Conservation (phyloP, 2,797 vertebrate species). For the Sphenodon punctatus region DNA sequence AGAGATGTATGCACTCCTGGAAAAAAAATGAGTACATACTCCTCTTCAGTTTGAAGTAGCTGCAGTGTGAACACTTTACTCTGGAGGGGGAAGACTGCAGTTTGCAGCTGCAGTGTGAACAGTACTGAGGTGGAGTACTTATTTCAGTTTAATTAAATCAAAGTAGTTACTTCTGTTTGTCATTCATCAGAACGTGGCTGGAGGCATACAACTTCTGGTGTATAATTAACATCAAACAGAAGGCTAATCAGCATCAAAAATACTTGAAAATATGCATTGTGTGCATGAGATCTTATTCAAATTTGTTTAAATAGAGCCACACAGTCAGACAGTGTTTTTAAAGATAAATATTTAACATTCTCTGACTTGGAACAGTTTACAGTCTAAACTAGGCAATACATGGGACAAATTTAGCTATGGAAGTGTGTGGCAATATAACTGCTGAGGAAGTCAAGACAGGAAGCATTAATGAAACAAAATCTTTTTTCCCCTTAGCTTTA, state of each 20-base stretch:
- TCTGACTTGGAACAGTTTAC: background rate
- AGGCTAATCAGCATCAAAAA: background rate
- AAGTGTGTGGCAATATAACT: accelerated
- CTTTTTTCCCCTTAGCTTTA: background rate
- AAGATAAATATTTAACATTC: background rate
- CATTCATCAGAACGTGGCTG: no score
- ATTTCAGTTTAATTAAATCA: no score
- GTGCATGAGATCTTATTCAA: background rate
- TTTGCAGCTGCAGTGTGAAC: no score
- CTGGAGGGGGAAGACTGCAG: no score
- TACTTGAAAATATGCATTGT: background rate
- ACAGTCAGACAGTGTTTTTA: background rate
- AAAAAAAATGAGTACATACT: no score
- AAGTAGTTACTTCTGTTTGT: no score
- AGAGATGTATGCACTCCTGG: no score
- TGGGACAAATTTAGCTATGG: background rate
- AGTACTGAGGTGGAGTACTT: no score
- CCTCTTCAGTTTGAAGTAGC: no score
- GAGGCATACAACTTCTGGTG: background rate
- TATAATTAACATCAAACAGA: background rate
- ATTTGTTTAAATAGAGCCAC: background rate
- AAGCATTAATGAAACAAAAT: background rate
- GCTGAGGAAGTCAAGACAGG: background rate
- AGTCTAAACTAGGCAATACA: background rate
- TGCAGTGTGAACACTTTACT: no score